Percentiles rank a stretch among this genome's conserved stretches.
These are phyloP conservation scores for Philhelius pedissequus DNA, from an alignment of 2,888 invertebrate genomes.

Conservation along the genomic window DNA sequence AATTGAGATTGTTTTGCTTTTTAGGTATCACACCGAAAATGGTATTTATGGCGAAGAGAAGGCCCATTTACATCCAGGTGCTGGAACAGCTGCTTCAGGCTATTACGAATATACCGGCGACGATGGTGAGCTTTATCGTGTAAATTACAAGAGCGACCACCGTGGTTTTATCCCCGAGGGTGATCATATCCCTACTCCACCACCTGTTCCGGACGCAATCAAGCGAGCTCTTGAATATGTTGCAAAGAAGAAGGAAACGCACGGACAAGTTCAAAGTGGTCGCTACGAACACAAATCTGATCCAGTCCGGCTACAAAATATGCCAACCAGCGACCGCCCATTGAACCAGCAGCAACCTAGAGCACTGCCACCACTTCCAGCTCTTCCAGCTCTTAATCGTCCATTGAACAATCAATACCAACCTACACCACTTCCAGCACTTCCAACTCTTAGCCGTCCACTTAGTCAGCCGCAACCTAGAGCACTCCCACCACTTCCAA, in stretches of 20 bases:
- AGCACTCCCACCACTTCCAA: not conserved
- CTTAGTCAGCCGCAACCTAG: not conserved
- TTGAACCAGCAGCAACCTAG: not conserved
- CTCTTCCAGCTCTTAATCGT: not conserved
- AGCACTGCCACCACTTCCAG: not conserved
- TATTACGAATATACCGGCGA: slow-evolving; percentile 85
- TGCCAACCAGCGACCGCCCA: slow-evolving; percentile 52
- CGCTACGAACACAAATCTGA: slow-evolving; percentile 38
- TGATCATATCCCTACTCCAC: slow-evolving; percentile 86
- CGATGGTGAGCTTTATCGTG: slow-evolving; percentile 80
- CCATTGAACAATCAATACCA: not conserved
- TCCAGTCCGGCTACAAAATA: slow-evolving; percentile 36
- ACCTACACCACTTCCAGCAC: not conserved
- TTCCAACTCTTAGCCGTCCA: too few relatives aligned
- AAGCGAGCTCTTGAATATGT: slow-evolving; percentile 86
- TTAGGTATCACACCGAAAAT: slow-evolving; percentile 81
- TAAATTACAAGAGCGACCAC: slow-evolving; percentile 81
- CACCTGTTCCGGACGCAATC: slow-evolving; percentile 86
- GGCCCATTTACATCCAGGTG: slow-evolving; percentile 80
- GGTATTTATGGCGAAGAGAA: slow-evolving; percentile 81
- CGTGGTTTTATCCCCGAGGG: slow-evolving; percentile 80
- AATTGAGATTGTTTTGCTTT: not conserved
- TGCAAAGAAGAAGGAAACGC: slow-evolving; percentile 77
- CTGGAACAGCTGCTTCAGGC: slow-evolving; percentile 82
- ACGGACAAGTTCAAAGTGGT: slow-evolving; percentile 35